These are phyloP conservation scores for Caenorhabditis panamensis DNA, from an alignment of 2,888 invertebrate species.

Conservation along the genomic window DNA sequence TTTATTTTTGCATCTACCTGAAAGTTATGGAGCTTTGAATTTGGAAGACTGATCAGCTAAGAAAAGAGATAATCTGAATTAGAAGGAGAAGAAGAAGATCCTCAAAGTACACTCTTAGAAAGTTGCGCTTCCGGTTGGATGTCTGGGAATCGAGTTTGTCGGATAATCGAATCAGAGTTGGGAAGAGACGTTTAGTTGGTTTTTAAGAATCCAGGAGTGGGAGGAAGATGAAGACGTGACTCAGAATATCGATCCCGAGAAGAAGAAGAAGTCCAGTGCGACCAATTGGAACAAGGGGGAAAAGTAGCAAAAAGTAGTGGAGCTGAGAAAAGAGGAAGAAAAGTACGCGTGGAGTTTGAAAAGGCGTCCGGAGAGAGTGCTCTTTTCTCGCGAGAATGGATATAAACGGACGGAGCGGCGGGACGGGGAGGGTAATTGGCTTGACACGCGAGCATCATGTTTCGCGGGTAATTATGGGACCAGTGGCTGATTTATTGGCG, in stretches of 20 bases:
- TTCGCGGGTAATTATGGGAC: conserved; percentile 36
- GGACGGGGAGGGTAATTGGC: conserved; percentile 45
- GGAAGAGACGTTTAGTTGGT: not conserved
- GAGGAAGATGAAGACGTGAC: not conserved
- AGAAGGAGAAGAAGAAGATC: not conserved
- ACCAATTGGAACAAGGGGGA: not conserved
- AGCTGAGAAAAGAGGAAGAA: not conserved
- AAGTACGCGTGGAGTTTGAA: conserved; percentile 12
- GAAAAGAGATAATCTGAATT: too few relatives aligned
- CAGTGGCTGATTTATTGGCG: conserved; percentile 22
- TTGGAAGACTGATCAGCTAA: not conserved
- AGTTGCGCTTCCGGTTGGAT: not conserved
- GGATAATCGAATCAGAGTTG: not conserved
- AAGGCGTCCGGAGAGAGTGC: conserved; percentile 6
- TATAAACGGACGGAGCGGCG: conserved; percentile 30
- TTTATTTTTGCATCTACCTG: conserved; percentile 9
- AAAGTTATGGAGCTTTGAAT: conserved; percentile 1
- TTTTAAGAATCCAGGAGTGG: too few relatives aligned
- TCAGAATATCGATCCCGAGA: not conserved
- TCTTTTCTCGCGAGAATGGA: conserved; percentile 28
- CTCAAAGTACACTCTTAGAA: too few relatives aligned
- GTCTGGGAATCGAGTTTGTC: not conserved
- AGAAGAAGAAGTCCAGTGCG: not conserved
- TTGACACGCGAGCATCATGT: conserved; percentile 41
- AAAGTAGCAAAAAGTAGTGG: conserved; percentile 9